phyloP scores from a whole-genome alignment of 2,113 vertebrate genomes.

The Cettia cetti region DNA sequence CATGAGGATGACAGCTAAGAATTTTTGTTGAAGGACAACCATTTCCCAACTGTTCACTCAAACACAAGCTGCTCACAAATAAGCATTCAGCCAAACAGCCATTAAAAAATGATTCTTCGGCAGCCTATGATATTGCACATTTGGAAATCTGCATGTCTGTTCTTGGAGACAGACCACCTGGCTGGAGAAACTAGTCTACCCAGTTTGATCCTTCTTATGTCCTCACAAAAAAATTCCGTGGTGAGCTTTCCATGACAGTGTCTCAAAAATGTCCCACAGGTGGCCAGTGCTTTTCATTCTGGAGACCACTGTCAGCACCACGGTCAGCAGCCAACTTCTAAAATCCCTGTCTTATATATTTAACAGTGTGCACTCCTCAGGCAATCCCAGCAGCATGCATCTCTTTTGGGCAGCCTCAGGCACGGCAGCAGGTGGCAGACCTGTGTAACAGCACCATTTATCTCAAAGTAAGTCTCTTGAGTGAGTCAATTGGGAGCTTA shows the following conservation, averaged over 20 bases:
- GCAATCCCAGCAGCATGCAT: accelerated
- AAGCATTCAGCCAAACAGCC: not conserved
- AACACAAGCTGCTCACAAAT: constrained; percentile 5
- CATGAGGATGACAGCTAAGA: not conserved
- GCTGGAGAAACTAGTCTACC: not conserved
- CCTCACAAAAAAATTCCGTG: not conserved
- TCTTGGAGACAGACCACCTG: not conserved
- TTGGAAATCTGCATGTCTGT: not conserved
- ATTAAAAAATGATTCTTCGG: not conserved
- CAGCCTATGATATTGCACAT: not conserved
- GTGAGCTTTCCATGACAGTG: not conserved
- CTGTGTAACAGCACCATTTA: not conserved
- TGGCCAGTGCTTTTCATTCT: not conserved
- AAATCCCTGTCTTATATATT: not conserved
- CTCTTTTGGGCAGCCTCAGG: not conserved
- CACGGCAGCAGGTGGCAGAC: not conserved
- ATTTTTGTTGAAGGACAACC: not conserved
- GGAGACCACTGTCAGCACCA: not conserved
- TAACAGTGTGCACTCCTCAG: not conserved
- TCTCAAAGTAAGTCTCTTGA: not conserved
- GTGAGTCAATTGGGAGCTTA: not conserved
- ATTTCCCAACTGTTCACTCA: not conserved
- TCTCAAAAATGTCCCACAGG: not conserved
- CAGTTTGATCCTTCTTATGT: not conserved
- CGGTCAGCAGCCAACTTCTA: accelerated